A percentile compares a stretch with the other conserved stretches of the same genome.
Conservation (phyloP, 2,113 vertebrate species). For the Carettochelys insculpta region DNA sequence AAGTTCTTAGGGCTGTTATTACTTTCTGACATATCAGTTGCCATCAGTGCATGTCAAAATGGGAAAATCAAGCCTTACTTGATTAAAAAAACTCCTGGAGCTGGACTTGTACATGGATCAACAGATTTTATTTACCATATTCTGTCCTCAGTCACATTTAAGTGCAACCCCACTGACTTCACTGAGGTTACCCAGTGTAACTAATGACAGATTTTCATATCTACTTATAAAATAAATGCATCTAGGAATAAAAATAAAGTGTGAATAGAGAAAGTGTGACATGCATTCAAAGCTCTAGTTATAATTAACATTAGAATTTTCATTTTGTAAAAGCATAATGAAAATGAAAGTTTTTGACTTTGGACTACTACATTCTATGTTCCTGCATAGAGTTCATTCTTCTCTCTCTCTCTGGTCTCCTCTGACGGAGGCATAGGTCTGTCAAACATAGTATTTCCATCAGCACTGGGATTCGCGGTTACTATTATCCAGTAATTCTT, state of each 20-base stretch:
- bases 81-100: not conserved
- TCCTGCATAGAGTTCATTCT: not conserved
- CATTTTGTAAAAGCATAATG: no score
- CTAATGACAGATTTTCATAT: not conserved
- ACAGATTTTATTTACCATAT: not conserved
- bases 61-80: not conserved
- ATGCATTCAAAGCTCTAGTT: not conserved
- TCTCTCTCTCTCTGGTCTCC: not conserved
- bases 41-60: not conserved
- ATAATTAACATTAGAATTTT: not conserved
- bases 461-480: slow-evolving; percentile 76
- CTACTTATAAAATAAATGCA: not conserved
- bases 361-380: not conserved
- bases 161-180: not conserved
- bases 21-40: not conserved
- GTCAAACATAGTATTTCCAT: slow-evolving; percentile 56
- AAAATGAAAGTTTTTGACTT: not conserved
- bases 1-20: not conserved
- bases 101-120: not conserved
- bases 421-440: not conserved
- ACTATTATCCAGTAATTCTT: slow-evolving; percentile 89
- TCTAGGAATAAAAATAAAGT: not conserved
- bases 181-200: not conserved
- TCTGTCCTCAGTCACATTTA: not conserved
- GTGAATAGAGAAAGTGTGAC: not conserved